phyloP scores from a whole-genome alignment of 1,140 invertebrate genomes.

The Trachymyrmex cornetzi region DNA sequence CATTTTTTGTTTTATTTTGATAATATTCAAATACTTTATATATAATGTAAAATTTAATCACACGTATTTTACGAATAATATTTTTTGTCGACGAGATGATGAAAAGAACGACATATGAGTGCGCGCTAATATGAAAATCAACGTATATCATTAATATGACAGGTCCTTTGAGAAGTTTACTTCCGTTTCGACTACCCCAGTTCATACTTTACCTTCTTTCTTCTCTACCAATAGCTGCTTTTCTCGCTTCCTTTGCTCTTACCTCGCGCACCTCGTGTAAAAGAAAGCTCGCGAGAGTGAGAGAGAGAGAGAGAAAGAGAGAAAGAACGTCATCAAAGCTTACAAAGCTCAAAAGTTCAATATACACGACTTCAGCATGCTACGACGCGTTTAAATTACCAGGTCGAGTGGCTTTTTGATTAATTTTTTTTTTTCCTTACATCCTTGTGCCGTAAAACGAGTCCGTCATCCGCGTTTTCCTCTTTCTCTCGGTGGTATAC shows the following conservation, averaged over 20 bases:
- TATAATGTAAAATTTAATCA: background rate
- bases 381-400: conserved; percentile 60
- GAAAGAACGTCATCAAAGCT: conserved; percentile 55
- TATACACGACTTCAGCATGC: conserved; percentile 44
- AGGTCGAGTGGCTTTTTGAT: conserved; percentile 60
- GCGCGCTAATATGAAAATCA: conserved; percentile 13
- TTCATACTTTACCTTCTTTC: conserved; percentile 42
- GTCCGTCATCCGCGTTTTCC: conserved; percentile 33
- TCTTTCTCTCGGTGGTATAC: conserved; percentile 7
- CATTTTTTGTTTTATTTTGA: background rate
- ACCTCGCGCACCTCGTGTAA: background rate
- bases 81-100: background rate
- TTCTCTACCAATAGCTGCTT: conserved; percentile 35
- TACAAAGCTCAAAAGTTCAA: conserved; percentile 60
- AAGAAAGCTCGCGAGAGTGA: background rate
- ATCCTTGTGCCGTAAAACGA: conserved; percentile 46
- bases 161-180: conserved; percentile 36
- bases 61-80: background rate
- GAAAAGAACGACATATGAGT: background rate
- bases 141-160: background rate
- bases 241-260: conserved; percentile 40
- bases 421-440: conserved; percentile 56
- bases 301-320: conserved; percentile 13
- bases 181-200: conserved; percentile 28
- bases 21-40: background rate